A percentile compares a stretch with the other conserved stretches of the same genome.
These are phyloP conservation scores for Caenorhabditis brenneri DNA, from an alignment of 1,140 invertebrate species.

Conservation along the genomic window DNA sequence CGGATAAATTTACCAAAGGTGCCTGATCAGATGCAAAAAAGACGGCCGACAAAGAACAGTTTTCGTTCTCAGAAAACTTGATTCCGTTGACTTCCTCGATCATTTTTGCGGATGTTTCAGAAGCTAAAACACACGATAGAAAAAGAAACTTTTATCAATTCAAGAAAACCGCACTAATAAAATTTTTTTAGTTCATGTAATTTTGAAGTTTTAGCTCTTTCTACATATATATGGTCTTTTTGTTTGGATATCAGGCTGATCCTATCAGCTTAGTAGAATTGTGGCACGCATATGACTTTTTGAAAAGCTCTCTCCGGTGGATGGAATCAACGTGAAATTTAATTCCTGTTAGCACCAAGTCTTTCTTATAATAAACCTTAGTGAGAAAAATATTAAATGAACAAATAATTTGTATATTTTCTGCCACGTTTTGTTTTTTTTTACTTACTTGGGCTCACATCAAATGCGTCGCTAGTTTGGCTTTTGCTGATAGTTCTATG, in stretches of 20 bases:
- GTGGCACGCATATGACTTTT: too few relatives aligned
- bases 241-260: too few relatives aligned
- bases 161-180: background rate
- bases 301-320: too few relatives aligned
- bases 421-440: background rate
- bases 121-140: constrained; percentile 8
- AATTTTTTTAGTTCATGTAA: too few relatives aligned
- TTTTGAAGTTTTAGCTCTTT: too few relatives aligned
- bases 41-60: constrained; percentile 33
- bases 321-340: too few relatives aligned
- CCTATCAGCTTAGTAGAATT: too few relatives aligned
- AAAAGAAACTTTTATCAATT: background rate
- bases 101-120: constrained; percentile 41
- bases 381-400: too few relatives aligned
- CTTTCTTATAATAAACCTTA: too few relatives aligned
- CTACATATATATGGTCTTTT: too few relatives aligned
- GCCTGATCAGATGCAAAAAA: constrained; percentile 51
- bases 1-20: constrained; percentile 66
- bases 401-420: too few relatives aligned
- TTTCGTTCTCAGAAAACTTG: constrained; percentile 36
- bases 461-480: constrained; percentile 60
- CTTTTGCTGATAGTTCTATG: constrained; percentile 59
- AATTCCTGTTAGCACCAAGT: too few relatives aligned
- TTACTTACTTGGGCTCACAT: constrained; percentile 59
- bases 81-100: constrained; percentile 50